Conservation (phyloP, 2,888 invertebrate genomes). For the Octodonta nipae region DNA sequence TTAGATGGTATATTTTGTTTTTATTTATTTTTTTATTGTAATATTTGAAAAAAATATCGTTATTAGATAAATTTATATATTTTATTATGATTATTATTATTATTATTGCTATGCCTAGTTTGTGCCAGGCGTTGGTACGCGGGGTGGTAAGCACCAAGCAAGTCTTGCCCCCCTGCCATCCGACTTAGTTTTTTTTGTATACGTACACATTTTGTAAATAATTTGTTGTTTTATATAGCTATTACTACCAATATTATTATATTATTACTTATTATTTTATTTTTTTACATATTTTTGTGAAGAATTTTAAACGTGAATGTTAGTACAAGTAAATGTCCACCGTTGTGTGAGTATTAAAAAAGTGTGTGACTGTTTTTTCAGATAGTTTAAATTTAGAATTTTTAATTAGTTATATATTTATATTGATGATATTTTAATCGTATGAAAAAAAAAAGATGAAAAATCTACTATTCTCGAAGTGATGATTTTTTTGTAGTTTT, state of each 20-base stretch:
- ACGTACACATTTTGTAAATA: slow-evolving; percentile 35
- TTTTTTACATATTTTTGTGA: slow-evolving; percentile 41
- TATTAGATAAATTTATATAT: slow-evolving; percentile 36
- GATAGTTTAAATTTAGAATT: slow-evolving; percentile 35
- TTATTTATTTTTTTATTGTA: slow-evolving; percentile 37
- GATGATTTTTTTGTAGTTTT: slow-evolving; percentile 32
- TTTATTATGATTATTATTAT: slow-evolving; percentile 29
- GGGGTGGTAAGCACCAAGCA: slow-evolving; percentile 9
- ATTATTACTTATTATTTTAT: slow-evolving; percentile 39
- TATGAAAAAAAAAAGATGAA: too few species aligned
- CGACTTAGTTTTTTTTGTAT: slow-evolving; percentile 34
- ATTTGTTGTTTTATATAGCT: slow-evolving; percentile 38
- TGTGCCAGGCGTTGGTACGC: slow-evolving; percentile 20
- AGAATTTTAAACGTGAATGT: slow-evolving; percentile 39
- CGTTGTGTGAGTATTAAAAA: slow-evolving; percentile 34
- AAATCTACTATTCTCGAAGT: slow-evolving; percentile 31
- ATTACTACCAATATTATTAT: slow-evolving; percentile 36
- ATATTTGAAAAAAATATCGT: slow-evolving; percentile 33
- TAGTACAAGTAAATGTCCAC: slow-evolving; percentile 37
- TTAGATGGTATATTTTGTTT: slow-evolving; percentile 34
- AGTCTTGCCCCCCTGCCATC: slow-evolving; percentile 16
- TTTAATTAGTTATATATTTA: slow-evolving; percentile 37
- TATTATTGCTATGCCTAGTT: slow-evolving; percentile 17
- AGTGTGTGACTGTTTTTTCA: slow-evolving; percentile 36
- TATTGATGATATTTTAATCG: slow-evolving; percentile 37